A percentile compares a stretch with the other conserved stretches of the same genome.
phyloP scores from a whole-genome alignment of 1,140 invertebrate genomes.

The Aphis gossypii region DNA sequence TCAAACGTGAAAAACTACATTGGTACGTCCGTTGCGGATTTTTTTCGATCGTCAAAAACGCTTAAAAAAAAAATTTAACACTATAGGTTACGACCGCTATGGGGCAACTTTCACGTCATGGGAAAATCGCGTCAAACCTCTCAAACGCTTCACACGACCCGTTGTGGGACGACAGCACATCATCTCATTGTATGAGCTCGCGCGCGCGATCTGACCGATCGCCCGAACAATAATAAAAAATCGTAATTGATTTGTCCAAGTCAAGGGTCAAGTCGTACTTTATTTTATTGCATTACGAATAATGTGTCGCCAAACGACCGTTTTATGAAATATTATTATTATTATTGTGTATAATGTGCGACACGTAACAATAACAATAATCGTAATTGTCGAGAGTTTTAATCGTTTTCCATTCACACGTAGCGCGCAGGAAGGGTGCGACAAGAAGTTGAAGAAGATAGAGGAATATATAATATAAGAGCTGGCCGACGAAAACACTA shows the following conservation, averaged over 20 bases:
- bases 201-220: background rate
- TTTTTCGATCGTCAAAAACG: background rate
- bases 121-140: background rate
- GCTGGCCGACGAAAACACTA: background rate
- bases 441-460: background rate
- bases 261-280: constrained; percentile 28
- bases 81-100: background rate
- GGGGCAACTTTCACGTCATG: background rate
- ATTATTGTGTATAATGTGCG: background rate
- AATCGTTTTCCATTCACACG: constrained; percentile 39
- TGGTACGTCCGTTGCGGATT: background rate
- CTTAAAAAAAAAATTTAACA: background rate
- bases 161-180: background rate
- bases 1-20: background rate
- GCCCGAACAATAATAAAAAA: background rate
- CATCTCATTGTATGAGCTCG: background rate
- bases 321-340: background rate
- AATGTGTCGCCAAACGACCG: background rate
- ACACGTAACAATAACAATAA: background rate
- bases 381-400: background rate
- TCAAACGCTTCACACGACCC: background rate
- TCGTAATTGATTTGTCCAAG: constrained; percentile 48
- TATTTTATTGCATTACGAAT: background rate
- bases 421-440: background rate
- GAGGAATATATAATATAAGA: background rate